Conservation (phyloP, 2,888 invertebrate species). For the Xanthostigma xanthostigma region DNA sequence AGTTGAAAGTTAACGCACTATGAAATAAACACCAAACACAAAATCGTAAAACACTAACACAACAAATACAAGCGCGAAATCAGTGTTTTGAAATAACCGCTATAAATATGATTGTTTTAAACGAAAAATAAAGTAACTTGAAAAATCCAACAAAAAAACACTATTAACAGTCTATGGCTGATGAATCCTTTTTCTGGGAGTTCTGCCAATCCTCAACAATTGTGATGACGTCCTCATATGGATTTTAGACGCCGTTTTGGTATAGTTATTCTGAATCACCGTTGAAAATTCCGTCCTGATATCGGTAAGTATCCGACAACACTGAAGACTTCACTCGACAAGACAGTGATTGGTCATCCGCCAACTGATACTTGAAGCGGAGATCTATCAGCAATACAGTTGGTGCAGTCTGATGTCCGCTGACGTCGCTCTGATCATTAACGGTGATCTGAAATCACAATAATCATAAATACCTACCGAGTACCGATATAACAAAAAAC, state of each 20-base stretch:
- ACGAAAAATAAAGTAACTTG: background rate
- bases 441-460: too few relatives aligned
- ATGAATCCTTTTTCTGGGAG: slow-evolving; percentile 6
- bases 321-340: too few relatives aligned
- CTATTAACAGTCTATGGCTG: slow-evolving; percentile 2
- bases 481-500: too few relatives aligned
- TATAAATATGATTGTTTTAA: background rate
- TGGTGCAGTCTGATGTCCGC: too few relatives aligned
- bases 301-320: too few relatives aligned
- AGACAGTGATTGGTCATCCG: too few relatives aligned
- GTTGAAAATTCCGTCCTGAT: too few relatives aligned
- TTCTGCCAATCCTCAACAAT: slow-evolving; percentile 3
- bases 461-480: too few relatives aligned
- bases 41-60: background rate
- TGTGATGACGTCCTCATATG: slow-evolving; percentile 5
- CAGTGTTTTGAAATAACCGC: background rate
- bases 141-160: background rate
- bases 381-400: too few relatives aligned
- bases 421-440: too few relatives aligned
- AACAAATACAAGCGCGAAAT: background rate
- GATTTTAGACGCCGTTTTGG: slow-evolving; percentile 2
- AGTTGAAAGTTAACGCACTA: background rate
- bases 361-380: too few relatives aligned
- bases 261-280: too few relatives aligned
- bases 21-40: background rate